A percentile compares a stretch with the other conserved stretches of the same genome.
Evolutionary conservation across 2,797 vertebrate species (phyloP).

Genomic region (Lacerta viridis): DNA sequence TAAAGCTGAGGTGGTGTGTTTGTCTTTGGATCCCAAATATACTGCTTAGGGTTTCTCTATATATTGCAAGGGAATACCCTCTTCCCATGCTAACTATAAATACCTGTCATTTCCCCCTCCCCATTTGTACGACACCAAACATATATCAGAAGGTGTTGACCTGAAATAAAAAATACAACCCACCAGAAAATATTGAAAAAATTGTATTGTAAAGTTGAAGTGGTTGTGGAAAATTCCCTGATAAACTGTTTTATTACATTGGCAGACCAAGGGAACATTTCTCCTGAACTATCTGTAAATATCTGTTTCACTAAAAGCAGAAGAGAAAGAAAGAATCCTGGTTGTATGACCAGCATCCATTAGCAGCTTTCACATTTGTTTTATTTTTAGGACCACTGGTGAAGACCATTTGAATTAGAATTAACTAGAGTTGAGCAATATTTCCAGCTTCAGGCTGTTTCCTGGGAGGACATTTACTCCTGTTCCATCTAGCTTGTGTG

Average conservation of each 20-base stretch:
- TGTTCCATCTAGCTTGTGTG: not conserved
- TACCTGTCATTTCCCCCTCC: not conserved
- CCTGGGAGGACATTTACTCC: not conserved
- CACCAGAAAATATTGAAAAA: not conserved
- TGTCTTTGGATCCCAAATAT: not conserved
- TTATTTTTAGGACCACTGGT: not conserved
- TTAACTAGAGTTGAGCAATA: not conserved
- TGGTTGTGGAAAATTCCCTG: not conserved
- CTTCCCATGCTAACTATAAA: not conserved
- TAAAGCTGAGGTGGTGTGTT: not conserved
- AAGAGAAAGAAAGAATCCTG: not conserved
- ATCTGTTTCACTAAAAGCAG: not conserved
- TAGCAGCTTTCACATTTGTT: not conserved
- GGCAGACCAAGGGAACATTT: not conserved
- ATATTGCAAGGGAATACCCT: not conserved
- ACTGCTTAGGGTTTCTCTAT: not conserved
- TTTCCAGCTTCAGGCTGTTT: not conserved
- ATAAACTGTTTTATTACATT: not conserved
- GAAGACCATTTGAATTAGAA: not conserved
- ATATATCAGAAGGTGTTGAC: conserved; percentile 4
- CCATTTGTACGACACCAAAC: conserved; percentile 4
- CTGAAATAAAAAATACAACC: not conserved
- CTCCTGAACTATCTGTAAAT: not conserved
- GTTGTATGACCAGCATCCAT: not conserved
- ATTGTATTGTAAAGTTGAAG: not conserved